Evolutionary conservation across 2,888 invertebrate species (phyloP), one percentile per base, ranked within the genome.

Genomic region (Pasiphila rectangulata): DNA sequence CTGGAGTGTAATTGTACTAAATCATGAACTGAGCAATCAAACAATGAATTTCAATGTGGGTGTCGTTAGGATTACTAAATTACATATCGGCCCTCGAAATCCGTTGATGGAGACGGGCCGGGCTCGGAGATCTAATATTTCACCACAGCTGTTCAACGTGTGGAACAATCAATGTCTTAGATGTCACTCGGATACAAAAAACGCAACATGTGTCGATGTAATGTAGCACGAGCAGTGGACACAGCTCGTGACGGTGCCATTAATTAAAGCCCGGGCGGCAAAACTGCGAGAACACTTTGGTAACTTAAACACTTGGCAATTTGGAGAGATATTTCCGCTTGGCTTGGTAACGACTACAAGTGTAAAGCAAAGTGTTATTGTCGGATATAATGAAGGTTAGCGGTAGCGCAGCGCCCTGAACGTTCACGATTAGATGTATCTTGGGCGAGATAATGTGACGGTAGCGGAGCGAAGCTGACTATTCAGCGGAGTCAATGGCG

Each of bases 401-500:
- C 62, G 63, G 59, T 47, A 61, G 66, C 66, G 70, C 69, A 61
- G 66, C 66, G 70, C 69, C 71, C 67, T 59, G 61, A 70, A 59
- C 67, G 67, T 72, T 72, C 61, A 70, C 71, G 72, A 72, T 76
- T 72, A 69, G 69, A 65, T 64, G 70, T 30, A 32, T 32, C 32
- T 32, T 17, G 67, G 64, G 67, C 64, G 73, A 75, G 79, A 78
- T 79, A 77, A 75, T 69, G 67, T 75, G 75, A 68, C 75, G 75
- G 75, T 67, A 61, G 69, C 69, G 64, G 67, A 68, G 70, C 71
- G 71, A 30, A 63, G 68, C 61, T 67, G 69, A 68, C 85, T 80
- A 87, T 87, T 87, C 83, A 86, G 67, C 66, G 76, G 68, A 79
- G 72, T 69, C 87, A 87, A 82, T 86, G 86, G 87, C 75, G 87